These are phyloP conservation scores for Oryzaephilus surinamensis DNA, from an alignment of 1,140 invertebrate species.

Conservation along the genomic window DNA sequence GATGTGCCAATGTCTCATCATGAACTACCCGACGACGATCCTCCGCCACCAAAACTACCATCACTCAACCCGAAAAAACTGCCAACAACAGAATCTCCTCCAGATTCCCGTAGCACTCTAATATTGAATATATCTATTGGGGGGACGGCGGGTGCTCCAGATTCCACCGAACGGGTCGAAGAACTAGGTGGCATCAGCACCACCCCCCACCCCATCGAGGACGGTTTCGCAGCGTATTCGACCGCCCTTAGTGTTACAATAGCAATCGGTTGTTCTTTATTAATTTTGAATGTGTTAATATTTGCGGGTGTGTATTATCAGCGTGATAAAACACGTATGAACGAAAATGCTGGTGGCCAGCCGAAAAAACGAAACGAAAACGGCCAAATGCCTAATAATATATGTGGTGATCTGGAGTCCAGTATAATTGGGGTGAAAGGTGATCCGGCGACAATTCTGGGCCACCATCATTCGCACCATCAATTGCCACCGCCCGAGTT, in stretches of 20 bases:
- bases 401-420: constrained; percentile 64
- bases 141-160: constrained; percentile 31
- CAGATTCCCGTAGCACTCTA: constrained; percentile 35
- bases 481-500: constrained; percentile 68
- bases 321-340: constrained; percentile 68
- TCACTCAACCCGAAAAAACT: constrained; percentile 41
- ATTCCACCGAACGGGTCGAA: constrained; percentile 31
- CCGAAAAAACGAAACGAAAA: constrained; percentile 70
- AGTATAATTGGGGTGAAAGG: constrained; percentile 52
- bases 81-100: constrained; percentile 43
- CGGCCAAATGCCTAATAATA: constrained; percentile 73
- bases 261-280: constrained; percentile 83
- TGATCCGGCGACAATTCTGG: constrained; percentile 53
- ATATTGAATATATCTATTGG: constrained; percentile 26
- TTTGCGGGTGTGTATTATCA: constrained; percentile 92
- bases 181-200: constrained; percentile 36
- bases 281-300: constrained; percentile 84
- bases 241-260: constrained; percentile 85
- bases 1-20: constrained; percentile 79
- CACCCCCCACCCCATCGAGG: constrained; percentile 54
- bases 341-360: constrained; percentile 42
- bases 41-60: constrained; percentile 42
- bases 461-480: constrained; percentile 59
- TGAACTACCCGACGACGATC: constrained; percentile 65
- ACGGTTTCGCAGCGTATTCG: constrained; percentile 77